Conservation (phyloP, 2,888 invertebrate species). For the Sminthurides aquaticus region DNA sequence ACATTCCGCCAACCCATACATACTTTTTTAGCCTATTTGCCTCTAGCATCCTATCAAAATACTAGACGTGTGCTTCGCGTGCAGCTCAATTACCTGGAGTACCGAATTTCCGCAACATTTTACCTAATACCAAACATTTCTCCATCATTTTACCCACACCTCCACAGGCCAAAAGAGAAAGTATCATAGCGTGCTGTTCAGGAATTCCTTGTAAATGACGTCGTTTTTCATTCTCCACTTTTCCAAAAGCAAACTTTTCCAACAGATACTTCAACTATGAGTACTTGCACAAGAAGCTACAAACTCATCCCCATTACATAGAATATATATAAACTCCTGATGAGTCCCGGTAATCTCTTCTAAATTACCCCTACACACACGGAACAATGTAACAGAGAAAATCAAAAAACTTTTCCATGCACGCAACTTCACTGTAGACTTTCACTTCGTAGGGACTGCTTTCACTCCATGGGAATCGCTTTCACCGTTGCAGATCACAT, state of each 20-base stretch:
- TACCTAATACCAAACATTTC: background rate
- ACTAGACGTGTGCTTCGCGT: no score
- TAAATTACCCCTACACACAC: background rate
- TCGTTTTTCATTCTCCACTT: constrained; percentile 13
- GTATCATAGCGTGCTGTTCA: constrained; percentile 9
- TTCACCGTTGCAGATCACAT: no score
- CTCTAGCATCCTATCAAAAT: no score
- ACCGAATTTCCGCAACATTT: background rate
- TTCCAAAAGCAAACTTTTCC: background rate
- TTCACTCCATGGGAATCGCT: no score
- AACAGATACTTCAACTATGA: background rate
- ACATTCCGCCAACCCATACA: no score
- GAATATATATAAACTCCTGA: background rate
- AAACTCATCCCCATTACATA: background rate
- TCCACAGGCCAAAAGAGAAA: constrained; percentile 1
- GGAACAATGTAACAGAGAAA: background rate
- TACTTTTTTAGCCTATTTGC: no score
- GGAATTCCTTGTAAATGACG: constrained; percentile 17
- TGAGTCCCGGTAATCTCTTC: background rate
- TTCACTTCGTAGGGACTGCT: no score
- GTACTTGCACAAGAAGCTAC: background rate
- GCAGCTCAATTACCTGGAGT: background rate
- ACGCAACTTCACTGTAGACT: background rate
- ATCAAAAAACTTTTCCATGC: background rate
- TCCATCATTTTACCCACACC: background rate